Evolutionary conservation across 2,888 invertebrate species (phyloP), one percentile per base, ranked within the genome.

Genomic region (Achlya flavicornis): DNA sequence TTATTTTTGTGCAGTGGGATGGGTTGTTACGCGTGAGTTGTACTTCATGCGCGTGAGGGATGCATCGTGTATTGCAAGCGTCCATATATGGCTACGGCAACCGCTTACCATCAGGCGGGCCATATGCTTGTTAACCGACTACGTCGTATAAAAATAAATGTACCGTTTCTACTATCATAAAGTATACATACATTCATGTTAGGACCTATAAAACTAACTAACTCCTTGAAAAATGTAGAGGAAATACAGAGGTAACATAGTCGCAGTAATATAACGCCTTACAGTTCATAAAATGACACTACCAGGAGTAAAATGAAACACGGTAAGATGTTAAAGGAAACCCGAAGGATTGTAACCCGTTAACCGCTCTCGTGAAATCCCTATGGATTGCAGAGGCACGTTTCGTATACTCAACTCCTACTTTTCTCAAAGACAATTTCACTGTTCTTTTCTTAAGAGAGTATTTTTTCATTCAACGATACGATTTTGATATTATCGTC

Each of bases 391-490:
- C 65, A 67, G 73, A 78, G 84, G 87, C 91, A 90, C 89, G 89
- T 88, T 86, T 74, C 81, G 85, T 87, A 86, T 85, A 83, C 82
- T 88, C 87, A 88, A 83, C 84, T 81, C 79, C 81, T 80, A 75
- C 84, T 83, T 86, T 84, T 86, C 86, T 85, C 84, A 84, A 86
- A 90, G 88, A 90, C 87, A 87, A 89, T 89, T 89, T 81, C 78
- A 79, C 77, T 85, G 84, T 85, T 85, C 84, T 83, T 85, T 86
- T 83, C 72, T 67, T 67, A 70, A 19, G 16, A 48, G 4, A 0
- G 12, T 46, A 0, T n/a, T 3, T 14, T 41, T 48, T 19, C 19
- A 53, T 19, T 53, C 19, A 53, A 53, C 19, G 53, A 53, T 19
- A 53, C 53, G 53, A 19, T 16, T 16, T 0, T 7, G n/a, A 5